Base-by-base conservation (phyloP, 1,140 invertebrate species). In the Parapsyche elsis region DNA sequence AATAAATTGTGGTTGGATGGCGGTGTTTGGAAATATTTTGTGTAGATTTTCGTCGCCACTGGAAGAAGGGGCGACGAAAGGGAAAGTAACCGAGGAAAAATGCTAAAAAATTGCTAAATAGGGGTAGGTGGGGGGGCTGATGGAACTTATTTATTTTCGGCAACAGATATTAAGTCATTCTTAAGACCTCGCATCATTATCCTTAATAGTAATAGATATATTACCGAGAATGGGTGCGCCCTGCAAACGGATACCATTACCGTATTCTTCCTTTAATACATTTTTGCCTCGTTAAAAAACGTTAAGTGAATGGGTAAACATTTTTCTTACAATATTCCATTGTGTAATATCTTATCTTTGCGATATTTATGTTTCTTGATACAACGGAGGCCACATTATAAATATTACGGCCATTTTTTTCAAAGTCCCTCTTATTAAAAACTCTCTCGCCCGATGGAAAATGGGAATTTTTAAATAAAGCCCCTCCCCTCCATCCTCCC, bases 71-170 rank as follows among this genome's bases (percentile, higher is more conserved):
- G 81, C 79, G 81, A 80, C 81, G 76, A 82, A 82, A 82, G 76
- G 79, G 81, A 82, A 80, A 79, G 78, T 71, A 76, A 82, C 79
- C 81, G 76, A 82, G 79, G 80, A 80, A 82, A 82, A 82, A 82
- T 82, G 81, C 81, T 82, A 82, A 82, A 82, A 82, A 82, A 82
- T 82, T 82, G 81, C 81, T 82, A 82, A 82, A 82, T 82, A 82
- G 81, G 81, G 78, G 78, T 71, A 57, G 79, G 76, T 67, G 61
- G 81, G 81, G 46, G 71, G 78, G 74, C 77, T 80, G 81, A 82
- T 80, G 81, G 81, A 78, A 82, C 79, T 82, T 82, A 82, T 82
- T 82, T 82, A 82, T 82, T 82, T 82, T 82, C 81, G 81, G 81
- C 79, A 82, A 82, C 81, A 82, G 81, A 82, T 82, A 82, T 82